These are phyloP conservation scores for Embidobia sp. DNA, from an alignment of 2,888 invertebrate genomes.

Conservation along the genomic window DNA sequence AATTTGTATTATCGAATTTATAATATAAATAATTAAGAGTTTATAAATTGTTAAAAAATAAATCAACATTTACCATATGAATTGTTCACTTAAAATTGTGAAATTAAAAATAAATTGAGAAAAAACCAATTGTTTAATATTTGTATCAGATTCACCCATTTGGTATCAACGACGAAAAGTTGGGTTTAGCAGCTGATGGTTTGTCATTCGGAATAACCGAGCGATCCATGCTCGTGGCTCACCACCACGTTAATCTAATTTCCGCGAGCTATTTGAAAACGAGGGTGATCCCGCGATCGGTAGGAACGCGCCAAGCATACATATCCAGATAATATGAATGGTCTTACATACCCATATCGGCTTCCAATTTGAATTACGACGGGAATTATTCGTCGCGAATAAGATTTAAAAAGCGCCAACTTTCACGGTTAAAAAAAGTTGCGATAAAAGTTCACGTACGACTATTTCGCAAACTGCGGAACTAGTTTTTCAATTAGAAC, in stretches of 20 bases:
- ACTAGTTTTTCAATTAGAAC: conserved; percentile 32
- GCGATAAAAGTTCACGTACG: conserved; percentile 24
- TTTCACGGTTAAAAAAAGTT: conserved; percentile 11
- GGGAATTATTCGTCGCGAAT: conserved; percentile 43
- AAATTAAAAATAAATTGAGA: no score
- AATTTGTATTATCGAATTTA: no score
- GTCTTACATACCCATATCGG: conserved; percentile 37
- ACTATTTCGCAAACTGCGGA: conserved; percentile 16
- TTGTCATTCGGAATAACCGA: conserved; percentile 73
- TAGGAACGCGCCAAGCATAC: conserved; percentile 48
- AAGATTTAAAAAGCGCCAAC: conserved; percentile 22
- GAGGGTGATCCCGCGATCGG: conserved; percentile 54
- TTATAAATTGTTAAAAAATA: no score
- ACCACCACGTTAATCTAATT: conserved; percentile 74
- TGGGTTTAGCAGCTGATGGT: conserved; percentile 62
- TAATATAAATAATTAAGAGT: no score
- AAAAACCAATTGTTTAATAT: conserved; percentile 1
- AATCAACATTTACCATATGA: no score
- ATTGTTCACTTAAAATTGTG: no score
- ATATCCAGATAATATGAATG: conserved; percentile 42
- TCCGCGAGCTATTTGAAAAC: conserved; percentile 64
- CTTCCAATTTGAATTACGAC: conserved; percentile 46
- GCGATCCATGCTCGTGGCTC: conserved; percentile 67
- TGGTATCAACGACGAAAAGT: conserved; percentile 38
- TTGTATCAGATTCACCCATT: no score